These are phyloP conservation scores for Cinclus mexicanus DNA, from an alignment of 2,113 vertebrate genomes.

Conservation along the genomic window DNA sequence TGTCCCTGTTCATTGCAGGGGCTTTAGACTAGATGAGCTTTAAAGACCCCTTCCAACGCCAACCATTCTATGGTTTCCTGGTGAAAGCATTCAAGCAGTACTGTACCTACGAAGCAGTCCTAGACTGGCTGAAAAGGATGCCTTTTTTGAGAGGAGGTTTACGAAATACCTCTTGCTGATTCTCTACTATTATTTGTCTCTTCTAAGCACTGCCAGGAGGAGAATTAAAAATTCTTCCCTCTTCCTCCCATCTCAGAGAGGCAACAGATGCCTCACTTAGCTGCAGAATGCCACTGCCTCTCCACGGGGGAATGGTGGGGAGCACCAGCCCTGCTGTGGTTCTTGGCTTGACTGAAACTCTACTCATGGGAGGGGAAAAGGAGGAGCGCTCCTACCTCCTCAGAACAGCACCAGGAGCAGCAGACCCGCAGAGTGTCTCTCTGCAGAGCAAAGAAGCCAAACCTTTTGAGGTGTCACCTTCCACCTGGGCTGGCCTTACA, in stretches of 20 bases:
- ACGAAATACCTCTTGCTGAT: not conserved
- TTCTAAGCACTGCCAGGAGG: not conserved
- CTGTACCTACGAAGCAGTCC: rapidly evolving
- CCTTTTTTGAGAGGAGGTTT: not conserved
- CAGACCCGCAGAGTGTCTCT: too few species aligned
- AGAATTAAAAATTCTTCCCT: not conserved
- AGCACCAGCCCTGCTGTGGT: not conserved
- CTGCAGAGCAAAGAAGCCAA: not conserved
- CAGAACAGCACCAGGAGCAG: not conserved
- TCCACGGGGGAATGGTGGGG: not conserved
- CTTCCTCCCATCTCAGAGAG: not conserved
- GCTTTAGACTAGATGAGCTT: not conserved
- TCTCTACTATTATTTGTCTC: not conserved
- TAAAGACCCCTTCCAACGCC: not conserved
- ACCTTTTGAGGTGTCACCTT: not conserved
- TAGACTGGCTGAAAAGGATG: not conserved
- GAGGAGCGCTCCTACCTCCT: not conserved
- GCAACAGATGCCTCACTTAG: not conserved
- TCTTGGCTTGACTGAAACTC: not conserved
- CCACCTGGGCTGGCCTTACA: not conserved
- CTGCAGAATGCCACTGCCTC: not conserved
- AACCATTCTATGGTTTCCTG: not conserved
- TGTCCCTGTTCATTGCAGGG: not conserved
- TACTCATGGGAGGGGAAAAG: not conserved
- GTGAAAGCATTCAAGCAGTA: not conserved